Conservation (phyloP, 2,888 invertebrate species). For the Julus scandinavius region DNA sequence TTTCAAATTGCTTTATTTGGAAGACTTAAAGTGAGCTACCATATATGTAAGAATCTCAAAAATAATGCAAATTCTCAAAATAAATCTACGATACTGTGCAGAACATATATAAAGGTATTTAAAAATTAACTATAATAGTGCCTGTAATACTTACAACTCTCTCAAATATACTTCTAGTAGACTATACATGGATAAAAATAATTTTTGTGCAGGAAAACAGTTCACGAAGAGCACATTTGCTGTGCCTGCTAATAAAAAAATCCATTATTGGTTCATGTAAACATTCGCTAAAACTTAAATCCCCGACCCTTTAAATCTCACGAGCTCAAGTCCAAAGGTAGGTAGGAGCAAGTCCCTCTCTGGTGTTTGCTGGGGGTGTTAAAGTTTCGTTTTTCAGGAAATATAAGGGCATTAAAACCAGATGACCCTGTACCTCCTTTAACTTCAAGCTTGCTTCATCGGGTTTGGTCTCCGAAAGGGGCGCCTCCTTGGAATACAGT, state of each 20-base stretch:
- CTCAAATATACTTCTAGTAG: too few species aligned
- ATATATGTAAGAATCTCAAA: background rate
- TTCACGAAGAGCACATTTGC: too few species aligned
- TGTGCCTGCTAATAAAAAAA: too few species aligned
- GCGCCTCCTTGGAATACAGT: slow-evolving; percentile 77
- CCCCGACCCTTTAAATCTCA: too few species aligned
- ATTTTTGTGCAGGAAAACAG: too few species aligned
- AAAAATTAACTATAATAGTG: too few species aligned
- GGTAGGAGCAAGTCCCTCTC: slow-evolving; percentile 93
- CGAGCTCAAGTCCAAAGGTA: slow-evolving; percentile 80
- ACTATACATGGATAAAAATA: too few species aligned
- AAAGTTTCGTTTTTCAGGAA: slow-evolving; percentile 89
- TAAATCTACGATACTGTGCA: too few species aligned
- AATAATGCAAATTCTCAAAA: background rate
- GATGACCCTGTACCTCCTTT: slow-evolving; percentile 76
- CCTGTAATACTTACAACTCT: too few species aligned
- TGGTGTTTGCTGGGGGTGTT: slow-evolving; percentile 83
- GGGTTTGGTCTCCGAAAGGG: slow-evolving; percentile 79
- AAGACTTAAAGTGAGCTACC: background rate
- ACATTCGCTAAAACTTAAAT: too few species aligned
- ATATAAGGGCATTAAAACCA: slow-evolving; percentile 88
- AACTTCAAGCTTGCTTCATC: slow-evolving; percentile 74
- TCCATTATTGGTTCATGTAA: too few species aligned
- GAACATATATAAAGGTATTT: too few species aligned
- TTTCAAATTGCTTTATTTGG: background rate